Base-by-base conservation (phyloP, 1,140 invertebrate species). In the Centruroides sculpturatus region DNA sequence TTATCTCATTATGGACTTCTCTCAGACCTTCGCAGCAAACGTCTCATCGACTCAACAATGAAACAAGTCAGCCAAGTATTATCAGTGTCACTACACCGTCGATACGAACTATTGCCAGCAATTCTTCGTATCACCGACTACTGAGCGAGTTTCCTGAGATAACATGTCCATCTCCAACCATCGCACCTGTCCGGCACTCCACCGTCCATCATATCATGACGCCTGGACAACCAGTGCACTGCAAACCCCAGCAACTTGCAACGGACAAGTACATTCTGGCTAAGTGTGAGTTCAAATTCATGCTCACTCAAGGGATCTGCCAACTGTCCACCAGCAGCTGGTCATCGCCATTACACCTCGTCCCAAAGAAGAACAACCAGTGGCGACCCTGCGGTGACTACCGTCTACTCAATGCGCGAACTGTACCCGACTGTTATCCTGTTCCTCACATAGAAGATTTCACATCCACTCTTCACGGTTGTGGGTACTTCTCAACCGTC, bases 401-500 rank as follows among this genome's bases (percentile, higher is more conserved):
- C 56, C 47, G 65, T 47, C 23, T 12, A 12, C 55, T 70, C 10
- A 71, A 72, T 55, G 34, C 48, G 5, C 23, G 57, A 3, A 69
- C 66, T 4, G 50, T 67, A 35, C 69, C 71, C 0, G 76, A 79
- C 59, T 41, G 66, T 0, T 77, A 75, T 59, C 73, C 73, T 1
- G 60, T 77, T 0, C 71, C 70, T 7, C 56, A 67, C 13, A 60
- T 69, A 11, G n/a, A 64, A 36, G 60, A 67, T 6, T 63, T 57
- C 3, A 35, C n/a, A 0, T 8, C 57, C n/a, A n/a, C n/a, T n/a
- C n/a, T n/a, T n/a, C n/a, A n/a, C n/a, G n/a, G n/a, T n/a, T n/a
- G n/a, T n/a, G n/a, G n/a, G 12, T 12, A 41, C 11, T 60, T 60
- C 50, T 35, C 49, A 4, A 59, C 8, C 10, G 11, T 53, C 35